Evolutionary conservation across 2,797 vertebrate genomes (phyloP), one percentile per base, ranked within the genome.

Genomic region (Acrossocheilus fasciatus): DNA sequence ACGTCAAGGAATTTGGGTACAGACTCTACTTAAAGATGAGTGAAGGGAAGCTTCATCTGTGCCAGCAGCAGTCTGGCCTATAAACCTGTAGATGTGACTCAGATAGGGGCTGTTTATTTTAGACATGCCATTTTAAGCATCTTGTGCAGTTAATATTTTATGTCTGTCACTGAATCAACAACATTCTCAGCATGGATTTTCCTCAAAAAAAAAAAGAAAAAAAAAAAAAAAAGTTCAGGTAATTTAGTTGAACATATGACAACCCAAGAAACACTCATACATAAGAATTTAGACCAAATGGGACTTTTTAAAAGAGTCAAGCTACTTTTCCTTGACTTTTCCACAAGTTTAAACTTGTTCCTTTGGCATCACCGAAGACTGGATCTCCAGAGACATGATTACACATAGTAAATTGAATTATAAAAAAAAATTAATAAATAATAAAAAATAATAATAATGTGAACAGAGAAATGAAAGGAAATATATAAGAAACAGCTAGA

Each of bases 101-200:
- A 74, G 52, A 85, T 20, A 73, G 39, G 34, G 30, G 30, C 54
- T 81, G 84, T 81, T 81, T 86, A 80, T 86, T 81, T 72, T 64
- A 39, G 26, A n/a, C 36, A 52, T 82, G 81, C 66, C 68, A 73
- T 74, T 81, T 86, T 86, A 81, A 81, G 69, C 43, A 15, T 23
- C n/a, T 77, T 54, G 59, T n/a, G 76, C 26, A 74, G 41, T 86
- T 86, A 86, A 86, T 86, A 86, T 86, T 81, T 86, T 15, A 86
- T 81, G 69, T 70, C 20, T 74, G 69, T 64, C 68, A 80, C 26
- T 36, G 43, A 86, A 73, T 86, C 41, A 72, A 79, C 75, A 78
- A 45, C 39, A 62, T 80, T 85, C 52, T 59, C 50, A 34, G 41
- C 54, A 80, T 73, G 57, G 39, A 80, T 69, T 45, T 79, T 57